Percentiles rank a stretch among this genome's conserved stretches.
Conservation (phyloP, 2,113 vertebrate species). For the Nettapus auritus region DNA sequence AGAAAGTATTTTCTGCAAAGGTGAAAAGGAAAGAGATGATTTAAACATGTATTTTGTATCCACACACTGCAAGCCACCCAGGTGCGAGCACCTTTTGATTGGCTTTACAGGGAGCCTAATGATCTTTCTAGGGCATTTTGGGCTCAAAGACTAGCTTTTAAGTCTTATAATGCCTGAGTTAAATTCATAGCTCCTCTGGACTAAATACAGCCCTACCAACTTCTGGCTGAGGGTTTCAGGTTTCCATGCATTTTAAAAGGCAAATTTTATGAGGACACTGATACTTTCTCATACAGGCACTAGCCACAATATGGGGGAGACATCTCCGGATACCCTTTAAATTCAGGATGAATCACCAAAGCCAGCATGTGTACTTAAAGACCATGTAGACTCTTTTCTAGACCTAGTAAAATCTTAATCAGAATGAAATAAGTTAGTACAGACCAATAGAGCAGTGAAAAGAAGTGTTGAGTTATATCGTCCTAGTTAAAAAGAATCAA, state of each 20-base stretch:
- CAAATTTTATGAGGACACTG: background rate
- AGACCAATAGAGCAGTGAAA: background rate
- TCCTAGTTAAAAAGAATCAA: background rate
- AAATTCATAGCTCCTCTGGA: background rate
- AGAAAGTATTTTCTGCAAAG: too few species aligned
- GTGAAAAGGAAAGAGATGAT: background rate
- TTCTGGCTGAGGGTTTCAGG: background rate
- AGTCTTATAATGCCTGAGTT: background rate
- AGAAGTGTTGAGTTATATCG: background rate
- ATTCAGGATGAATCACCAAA: background rate
- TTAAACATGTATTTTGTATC: accelerated
- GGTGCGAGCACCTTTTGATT: background rate
- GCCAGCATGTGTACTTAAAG: background rate
- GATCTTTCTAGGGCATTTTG: background rate
- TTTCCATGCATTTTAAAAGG: background rate
- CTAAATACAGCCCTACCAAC: background rate
- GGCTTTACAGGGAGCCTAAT: background rate
- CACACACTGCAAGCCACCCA: background rate
- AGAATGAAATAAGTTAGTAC: background rate
- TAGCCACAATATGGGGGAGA: background rate
- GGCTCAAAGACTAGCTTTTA: background rate
- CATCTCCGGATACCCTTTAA: accelerated
- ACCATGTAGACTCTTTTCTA: background rate
- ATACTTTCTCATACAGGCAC: background rate
- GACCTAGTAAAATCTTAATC: background rate